Evolutionary conservation across 1,140 invertebrate genomes (phyloP), one percentile per base, ranked within the genome.

Genomic region (silkworm (Bombyx mori)): DNA sequence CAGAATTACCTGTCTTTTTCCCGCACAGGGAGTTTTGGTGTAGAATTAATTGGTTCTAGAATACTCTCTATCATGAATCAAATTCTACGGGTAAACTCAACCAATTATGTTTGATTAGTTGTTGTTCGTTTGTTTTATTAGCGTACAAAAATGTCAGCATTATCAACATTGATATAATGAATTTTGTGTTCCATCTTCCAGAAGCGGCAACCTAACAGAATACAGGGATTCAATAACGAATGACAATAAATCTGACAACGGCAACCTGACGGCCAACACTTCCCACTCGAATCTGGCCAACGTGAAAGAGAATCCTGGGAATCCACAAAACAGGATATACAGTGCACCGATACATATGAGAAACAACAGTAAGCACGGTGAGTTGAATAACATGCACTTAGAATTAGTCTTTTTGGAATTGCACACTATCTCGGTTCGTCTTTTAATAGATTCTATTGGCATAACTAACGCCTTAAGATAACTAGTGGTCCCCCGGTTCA

Each of bases 301-400:
- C 51, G 68, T 71, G 0, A 81, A 82, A 26, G 79, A 82, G 8
- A 78, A 73, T 18, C 57, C 71, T 0, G 66, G 75, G 6, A 81
- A 78, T 48, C 70, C 75, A 1, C 73, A 75, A 54, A 82, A 79
- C 50, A 65, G 81, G 42, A 80, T 86, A 42, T 86, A 86, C 61
- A 84, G 79, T 54, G 81, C 81, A 2, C 83, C 83, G 0, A 70
- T 84, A 63, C 83, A 82, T 42, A 67, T 83, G 64, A 63, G 79
- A 52, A 83, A 82, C 60, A 82, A 83, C 57, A 82, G 75, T 9
- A 86, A 86, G 62, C 83, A 86, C 54, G 83, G 83, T 84, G 49
- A 69, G 69, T 45, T 18, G 12, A 18, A 18, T 18, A 18, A 18
- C 12, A 1, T 35, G 26, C 26, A 0, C 26, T 35, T 35, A 35